Conservation (phyloP, 2,888 invertebrate species). For the Trichacis sp. region DNA sequence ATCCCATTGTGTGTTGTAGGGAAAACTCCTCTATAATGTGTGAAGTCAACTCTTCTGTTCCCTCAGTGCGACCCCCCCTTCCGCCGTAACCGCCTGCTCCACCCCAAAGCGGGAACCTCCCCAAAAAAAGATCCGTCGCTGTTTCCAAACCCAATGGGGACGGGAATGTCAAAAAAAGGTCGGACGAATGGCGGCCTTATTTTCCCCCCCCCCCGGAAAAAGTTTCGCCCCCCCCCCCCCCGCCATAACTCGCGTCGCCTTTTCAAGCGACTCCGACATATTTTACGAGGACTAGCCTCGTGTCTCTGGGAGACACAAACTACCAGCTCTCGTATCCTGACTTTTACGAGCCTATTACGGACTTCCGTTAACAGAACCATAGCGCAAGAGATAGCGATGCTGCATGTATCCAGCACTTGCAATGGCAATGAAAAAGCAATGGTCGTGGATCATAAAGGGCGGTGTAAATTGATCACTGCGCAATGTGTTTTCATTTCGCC, state of each 20-base stretch:
- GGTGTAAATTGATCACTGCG: constrained; percentile 15
- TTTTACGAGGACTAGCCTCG: constrained; percentile 38
- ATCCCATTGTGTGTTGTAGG: too few species aligned
- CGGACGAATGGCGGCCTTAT: constrained; percentile 10
- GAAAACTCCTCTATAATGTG: too few species aligned
- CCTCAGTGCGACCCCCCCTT: too few species aligned
- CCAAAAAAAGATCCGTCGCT: too few species aligned
- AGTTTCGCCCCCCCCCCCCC: constrained; percentile 9
- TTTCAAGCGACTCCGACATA: constrained; percentile 40
- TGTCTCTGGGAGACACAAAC: constrained; percentile 24
- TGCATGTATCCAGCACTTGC: constrained; percentile 7
- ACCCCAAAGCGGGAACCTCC: too few species aligned
- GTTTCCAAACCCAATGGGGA: neutral
- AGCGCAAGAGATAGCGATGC: constrained; percentile 40
- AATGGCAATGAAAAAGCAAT: constrained; percentile 18
- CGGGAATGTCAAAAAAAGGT: constrained; percentile 5
- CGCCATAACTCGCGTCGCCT: constrained; percentile 30
- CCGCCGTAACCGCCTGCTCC: too few species aligned
- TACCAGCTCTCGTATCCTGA: constrained; percentile 42
- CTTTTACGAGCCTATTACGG: constrained; percentile 55
- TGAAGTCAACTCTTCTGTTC: too few species aligned
- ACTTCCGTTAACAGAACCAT: constrained; percentile 52
- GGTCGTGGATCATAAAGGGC: constrained; percentile 15
- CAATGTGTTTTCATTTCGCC: constrained; percentile 12
- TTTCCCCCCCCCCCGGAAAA: constrained; percentile 1